Evolutionary conservation across 2,113 vertebrate genomes (phyloP), one percentile per base, ranked within the genome.

Genomic region (Spilogale gracilis): DNA sequence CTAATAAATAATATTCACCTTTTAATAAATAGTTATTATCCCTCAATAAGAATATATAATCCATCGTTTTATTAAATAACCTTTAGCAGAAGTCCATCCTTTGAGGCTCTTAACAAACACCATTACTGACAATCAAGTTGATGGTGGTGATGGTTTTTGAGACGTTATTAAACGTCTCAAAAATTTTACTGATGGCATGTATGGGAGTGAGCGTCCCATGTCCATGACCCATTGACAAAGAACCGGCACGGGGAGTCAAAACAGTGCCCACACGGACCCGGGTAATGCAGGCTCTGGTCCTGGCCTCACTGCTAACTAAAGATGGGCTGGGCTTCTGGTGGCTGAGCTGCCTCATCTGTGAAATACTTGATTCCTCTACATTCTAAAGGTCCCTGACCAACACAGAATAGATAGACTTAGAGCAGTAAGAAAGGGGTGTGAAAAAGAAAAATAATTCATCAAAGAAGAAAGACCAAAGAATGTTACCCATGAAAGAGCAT

Each of bases 91-190:
- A 38, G 43, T 16, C 38, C 9, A 12, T 54, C 25, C 60, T 87
- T 74, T 69, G 67, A 95, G n/a, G 27, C 27, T 95, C 56, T 71
- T 80, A 74, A 80, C 67, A 69, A 82, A 91, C 50, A 56, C 45
- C 8, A 71, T 74, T 38, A 18, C 21, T 45, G 32, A 58, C 18
- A 25, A 48, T 90, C 54, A 74, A 43, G 27, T 4, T 23, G 71
- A 58, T 63, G 27, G 14, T 14, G 9, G 25, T 4, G 6, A 50
- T 38, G 27, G 43, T 20, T 89, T 84, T 56, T 79, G 96, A 14
- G n/a, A 50, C 4, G 8, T 67, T 65, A 54, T 9, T 65, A 93
- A 60, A 80, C 45, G 43, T 93, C 27, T 80, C 50, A 2, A 60
- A 10, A 69, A 50, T 32, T 48, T 23, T 38, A 21, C 52, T 2